Evolutionary conservation across 2,797 vertebrate species (phyloP).

Genomic region (Pipistrellus nathusii): DNA sequence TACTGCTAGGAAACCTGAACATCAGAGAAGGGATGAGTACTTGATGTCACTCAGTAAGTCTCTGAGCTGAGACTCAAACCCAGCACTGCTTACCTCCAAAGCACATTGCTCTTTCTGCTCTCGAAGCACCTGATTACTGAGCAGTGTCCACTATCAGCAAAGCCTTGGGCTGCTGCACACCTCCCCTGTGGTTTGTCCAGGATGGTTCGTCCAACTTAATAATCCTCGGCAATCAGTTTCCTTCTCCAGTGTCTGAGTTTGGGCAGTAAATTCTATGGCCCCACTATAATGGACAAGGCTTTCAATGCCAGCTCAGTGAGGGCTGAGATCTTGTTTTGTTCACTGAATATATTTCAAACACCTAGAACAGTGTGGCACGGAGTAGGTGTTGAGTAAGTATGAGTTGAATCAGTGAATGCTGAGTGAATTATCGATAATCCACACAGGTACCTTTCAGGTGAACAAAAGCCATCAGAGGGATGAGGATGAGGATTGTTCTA

Average conservation of each 20-base stretch:
- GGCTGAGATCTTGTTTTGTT: neutral
- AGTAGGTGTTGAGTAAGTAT: neutral
- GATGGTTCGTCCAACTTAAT: neutral
- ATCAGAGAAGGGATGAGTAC: neutral
- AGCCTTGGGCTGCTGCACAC: accelerated
- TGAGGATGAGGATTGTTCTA: neutral
- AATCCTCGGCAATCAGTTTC: neutral
- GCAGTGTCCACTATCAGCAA: neutral
- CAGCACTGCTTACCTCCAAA: neutral
- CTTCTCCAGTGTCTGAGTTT: neutral
- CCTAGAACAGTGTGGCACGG: neutral
- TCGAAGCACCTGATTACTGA: neutral
- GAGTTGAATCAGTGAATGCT: neutral
- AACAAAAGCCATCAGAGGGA: neutral
- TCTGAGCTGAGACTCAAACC: neutral
- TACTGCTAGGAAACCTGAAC: neutral
- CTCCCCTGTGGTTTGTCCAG: neutral
- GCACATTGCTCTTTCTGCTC: accelerated
- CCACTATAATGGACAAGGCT: neutral
- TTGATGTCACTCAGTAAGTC: neutral
- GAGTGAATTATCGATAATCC: neutral
- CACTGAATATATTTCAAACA: neutral
- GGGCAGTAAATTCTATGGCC: neutral
- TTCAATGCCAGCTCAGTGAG: neutral
- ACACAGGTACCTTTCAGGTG: neutral